Evolutionary conservation across 2,888 invertebrate genomes (phyloP).

Genomic region (Acanthosoma haemorrhoidale): DNA sequence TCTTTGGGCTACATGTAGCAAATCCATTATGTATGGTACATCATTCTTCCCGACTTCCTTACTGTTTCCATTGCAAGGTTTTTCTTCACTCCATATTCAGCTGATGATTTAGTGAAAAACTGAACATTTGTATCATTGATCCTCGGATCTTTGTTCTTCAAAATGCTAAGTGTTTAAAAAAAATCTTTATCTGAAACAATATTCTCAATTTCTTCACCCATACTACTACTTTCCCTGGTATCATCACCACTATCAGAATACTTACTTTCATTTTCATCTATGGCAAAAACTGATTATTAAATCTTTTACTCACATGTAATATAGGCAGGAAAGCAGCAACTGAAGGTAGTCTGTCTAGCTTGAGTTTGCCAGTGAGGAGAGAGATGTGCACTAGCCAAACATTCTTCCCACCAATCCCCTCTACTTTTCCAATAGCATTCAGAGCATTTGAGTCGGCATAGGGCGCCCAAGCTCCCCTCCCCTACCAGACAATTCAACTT

Average conservation of each 20-base stretch:
- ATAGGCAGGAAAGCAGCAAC: background rate
- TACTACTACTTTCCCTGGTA: constrained; percentile 25
- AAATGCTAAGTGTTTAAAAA: constrained; percentile 72
- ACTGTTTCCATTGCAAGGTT: too few relatives aligned
- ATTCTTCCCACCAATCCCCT: too few relatives aligned
- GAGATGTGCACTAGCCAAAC: too few relatives aligned
- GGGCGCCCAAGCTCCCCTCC: too few relatives aligned
- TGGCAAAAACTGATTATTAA: too few relatives aligned
- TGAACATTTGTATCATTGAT: constrained; percentile 73
- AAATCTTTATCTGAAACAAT: constrained; percentile 64
- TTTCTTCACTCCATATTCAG: constrained; percentile 54
- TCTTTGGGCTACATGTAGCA: constrained; percentile 8
- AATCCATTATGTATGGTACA: constrained; percentile 13
- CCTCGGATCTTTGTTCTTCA: constrained; percentile 83
- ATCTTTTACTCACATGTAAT: background rate
- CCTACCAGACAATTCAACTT: too few relatives aligned
- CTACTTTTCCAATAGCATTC: too few relatives aligned
- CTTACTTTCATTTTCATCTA: background rate
- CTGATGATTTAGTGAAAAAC: constrained; percentile 56
- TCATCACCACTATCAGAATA: background rate
- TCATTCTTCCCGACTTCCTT: constrained; percentile 25
- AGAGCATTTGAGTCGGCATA: too few relatives aligned
- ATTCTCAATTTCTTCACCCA: constrained; percentile 29
- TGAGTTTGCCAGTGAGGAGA: too few relatives aligned
- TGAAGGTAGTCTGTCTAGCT: too few relatives aligned